phyloP scores from a whole-genome alignment of 2,797 vertebrate genomes.

The Gadopsis bispinosus region DNA sequence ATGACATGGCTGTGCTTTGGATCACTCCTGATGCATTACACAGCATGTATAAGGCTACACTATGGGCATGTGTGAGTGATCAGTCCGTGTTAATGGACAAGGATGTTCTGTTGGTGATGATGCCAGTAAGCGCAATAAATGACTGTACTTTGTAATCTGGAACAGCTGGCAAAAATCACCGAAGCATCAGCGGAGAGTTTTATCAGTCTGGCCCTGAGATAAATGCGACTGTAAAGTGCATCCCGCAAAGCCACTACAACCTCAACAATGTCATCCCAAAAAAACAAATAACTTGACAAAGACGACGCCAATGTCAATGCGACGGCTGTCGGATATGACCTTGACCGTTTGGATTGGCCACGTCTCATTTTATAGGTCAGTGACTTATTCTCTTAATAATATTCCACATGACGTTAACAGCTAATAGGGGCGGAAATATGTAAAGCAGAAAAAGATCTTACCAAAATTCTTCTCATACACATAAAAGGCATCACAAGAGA shows the following conservation, averaged over 20 bases:
- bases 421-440: constrained; percentile 60
- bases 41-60: too few relatives aligned
- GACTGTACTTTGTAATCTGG: constrained; percentile 64
- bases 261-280: constrained; percentile 46
- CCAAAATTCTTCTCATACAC: constrained; percentile 59
- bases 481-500: constrained; percentile 62
- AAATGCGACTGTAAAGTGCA: constrained; percentile 50
- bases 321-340: constrained; percentile 25
- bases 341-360: constrained; percentile 47
- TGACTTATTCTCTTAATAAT: constrained; percentile 52
- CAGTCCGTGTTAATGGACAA: constrained; percentile 59
- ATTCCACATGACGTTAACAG: constrained; percentile 49
- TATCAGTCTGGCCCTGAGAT: constrained; percentile 55
- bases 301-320: neutral
- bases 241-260: constrained; percentile 32
- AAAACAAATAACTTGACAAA: neutral
- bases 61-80: constrained; percentile 46
- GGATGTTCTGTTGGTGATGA: constrained; percentile 62
- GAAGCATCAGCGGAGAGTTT: constrained; percentile 55
- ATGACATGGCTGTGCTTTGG: constrained; percentile 45
- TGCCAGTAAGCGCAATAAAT: constrained; percentile 58
- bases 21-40: constrained; percentile 56
- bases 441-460: constrained; percentile 58
- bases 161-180: constrained; percentile 71
- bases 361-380: constrained; percentile 40